phyloP scores from a whole-genome alignment of 2,797 vertebrate species.

The Cebuella pygmaea region DNA sequence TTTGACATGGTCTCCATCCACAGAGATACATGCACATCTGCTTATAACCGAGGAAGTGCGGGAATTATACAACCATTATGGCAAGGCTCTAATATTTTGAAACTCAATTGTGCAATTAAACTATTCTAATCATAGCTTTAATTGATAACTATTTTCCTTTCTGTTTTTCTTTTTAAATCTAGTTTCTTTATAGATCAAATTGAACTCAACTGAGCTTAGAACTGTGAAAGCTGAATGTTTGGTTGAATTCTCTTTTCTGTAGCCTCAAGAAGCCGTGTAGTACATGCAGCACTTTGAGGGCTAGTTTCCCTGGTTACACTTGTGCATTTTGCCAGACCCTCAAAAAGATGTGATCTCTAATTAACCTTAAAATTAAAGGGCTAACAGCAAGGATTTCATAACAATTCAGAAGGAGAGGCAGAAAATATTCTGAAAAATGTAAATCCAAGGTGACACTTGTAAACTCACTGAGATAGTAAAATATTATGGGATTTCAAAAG shows the following conservation, averaged over 20 bases:
- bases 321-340: constrained; percentile 61
- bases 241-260: not conserved
- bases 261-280: not conserved
- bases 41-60: not conserved
- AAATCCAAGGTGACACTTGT: constrained; percentile 51
- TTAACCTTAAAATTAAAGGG: constrained; percentile 78
- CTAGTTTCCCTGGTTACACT: constrained; percentile 73
- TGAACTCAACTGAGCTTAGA: constrained; percentile 5
- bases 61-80: not conserved
- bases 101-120: constrained; percentile 41
- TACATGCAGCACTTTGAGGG: not conserved
- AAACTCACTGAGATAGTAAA: constrained; percentile 11
- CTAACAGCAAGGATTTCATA: constrained; percentile 63
- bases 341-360: constrained; percentile 70
- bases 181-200: constrained; percentile 4
- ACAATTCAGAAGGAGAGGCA: constrained; percentile 54
- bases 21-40: not conserved
- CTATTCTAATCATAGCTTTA: constrained; percentile 21
- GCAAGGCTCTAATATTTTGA: constrained; percentile 45
- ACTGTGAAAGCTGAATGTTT: constrained; percentile 8
- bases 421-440: constrained; percentile 61
- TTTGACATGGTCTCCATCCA: not conserved
- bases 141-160: constrained; percentile 45
- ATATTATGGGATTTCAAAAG: constrained; percentile 49
- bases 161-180: not conserved